Base-by-base conservation (phyloP, 2,888 invertebrate genomes). In the Oligia fasciuncula region DNA sequence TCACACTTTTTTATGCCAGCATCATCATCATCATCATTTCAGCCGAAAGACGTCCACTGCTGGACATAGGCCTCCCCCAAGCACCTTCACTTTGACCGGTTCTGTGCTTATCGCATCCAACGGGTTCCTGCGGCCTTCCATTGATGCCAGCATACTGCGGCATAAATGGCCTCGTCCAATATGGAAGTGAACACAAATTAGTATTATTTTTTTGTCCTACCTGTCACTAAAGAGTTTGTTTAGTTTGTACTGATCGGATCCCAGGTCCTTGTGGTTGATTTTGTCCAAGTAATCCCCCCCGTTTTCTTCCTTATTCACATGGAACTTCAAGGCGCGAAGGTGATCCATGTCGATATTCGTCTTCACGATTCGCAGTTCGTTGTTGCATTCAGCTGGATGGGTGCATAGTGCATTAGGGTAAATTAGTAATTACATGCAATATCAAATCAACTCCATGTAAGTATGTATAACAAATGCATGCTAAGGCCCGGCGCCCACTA, bases 171-270 rank as follows among this genome's bases (percentile, higher is more conserved):
- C 43, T 19, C 51, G 4, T 23, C 19, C n/a, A 4, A 23, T 60
- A 23, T 60, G 60, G 57, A 35, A 60, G 14, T 46, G 35, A 8
- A n/a, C 40, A 29, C 4, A 63, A 13, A 63, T 29, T 57, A 60
- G 23, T 35, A n/a, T 13, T 40, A 1, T 54, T 43, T 2, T 40
- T 9, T 65, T 23, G 11, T 62, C 51, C 4, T 73, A 90, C 96
- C 96, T 93, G 85, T 95, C 96, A 51, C 81, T 73, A 60, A 92
- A 90, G 4, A 95, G 86, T 87, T 95, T 95, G n/a, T 92, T 86
- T 23, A 95, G 90, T 79, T 94, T 94, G 77, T 93, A 92, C 40
- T 92, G 91, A 29, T 88, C 71, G 60, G 90, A 90, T 49, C 79
- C 81, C 4, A 95, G 80, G 3, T 91, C 87, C 3, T 84, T 83